Conservation (phyloP, 2,113 vertebrate species). For the Coptodon bakossiorum region DNA sequence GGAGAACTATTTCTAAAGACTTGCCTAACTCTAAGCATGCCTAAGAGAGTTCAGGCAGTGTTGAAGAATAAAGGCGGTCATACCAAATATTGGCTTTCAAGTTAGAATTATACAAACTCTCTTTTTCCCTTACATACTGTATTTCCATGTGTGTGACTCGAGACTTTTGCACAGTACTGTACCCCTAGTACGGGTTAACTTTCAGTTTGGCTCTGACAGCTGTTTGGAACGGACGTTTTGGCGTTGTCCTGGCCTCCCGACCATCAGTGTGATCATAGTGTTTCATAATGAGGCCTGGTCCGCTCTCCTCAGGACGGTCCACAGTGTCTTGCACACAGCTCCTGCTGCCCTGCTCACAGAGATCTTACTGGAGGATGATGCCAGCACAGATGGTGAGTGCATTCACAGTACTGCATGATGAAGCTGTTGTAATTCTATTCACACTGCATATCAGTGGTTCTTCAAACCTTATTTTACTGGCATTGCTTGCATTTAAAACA, state of each 20-base stretch:
- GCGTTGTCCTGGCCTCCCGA: slow-evolving; percentile 73
- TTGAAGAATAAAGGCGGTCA: not conserved
- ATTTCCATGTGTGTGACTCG: not conserved
- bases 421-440: not conserved
- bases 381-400: slow-evolving; percentile 70
- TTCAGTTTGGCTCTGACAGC: slow-evolving; percentile 40
- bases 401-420: not conserved
- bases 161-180: not conserved
- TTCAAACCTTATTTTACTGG: not conserved
- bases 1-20: not conserved
- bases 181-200: not conserved
- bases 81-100: not conserved
- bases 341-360: slow-evolving; percentile 77
- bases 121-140: not conserved
- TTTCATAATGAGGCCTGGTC: slow-evolving; percentile 76
- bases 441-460: not conserved
- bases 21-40: too few relatives aligned
- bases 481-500: not conserved
- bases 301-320: slow-evolving; percentile 62
- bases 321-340: slow-evolving; percentile 78
- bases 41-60: not conserved
- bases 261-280: slow-evolving; percentile 79
- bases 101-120: not conserved
- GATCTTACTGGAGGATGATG: slow-evolving; percentile 81
- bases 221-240: slow-evolving; percentile 77